A percentile compares a stretch with the other conserved stretches of the same genome.
Conservation (phyloP, 2,888 invertebrate genomes). For the Adelphocoris suturalis region DNA sequence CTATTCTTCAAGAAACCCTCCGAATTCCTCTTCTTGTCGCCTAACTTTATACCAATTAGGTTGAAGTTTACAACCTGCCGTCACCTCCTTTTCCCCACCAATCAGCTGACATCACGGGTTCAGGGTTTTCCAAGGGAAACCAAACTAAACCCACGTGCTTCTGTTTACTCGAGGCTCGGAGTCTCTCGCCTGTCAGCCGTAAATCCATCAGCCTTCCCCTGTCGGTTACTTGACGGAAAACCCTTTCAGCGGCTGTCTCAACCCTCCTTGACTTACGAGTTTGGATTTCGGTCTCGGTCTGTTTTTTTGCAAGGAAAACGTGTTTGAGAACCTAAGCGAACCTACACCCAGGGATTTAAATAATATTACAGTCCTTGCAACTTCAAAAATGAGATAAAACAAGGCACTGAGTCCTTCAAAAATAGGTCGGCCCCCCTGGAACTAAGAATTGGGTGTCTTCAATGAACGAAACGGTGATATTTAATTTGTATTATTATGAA, state of each 20-base stretch:
- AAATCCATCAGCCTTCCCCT: conserved; percentile 50
- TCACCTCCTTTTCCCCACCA: background rate
- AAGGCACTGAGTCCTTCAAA: too few relatives aligned
- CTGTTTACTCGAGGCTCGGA: conserved; percentile 2
- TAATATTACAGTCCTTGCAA: too few relatives aligned
- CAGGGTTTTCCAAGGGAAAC: background rate
- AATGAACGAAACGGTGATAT: too few relatives aligned
- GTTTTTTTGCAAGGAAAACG: too few relatives aligned
- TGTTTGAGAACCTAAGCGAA: too few relatives aligned
- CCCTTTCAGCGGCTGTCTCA: conserved; percentile 29
- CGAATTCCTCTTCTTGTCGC: background rate
- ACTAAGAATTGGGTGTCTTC: too few relatives aligned
- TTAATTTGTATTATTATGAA: too few relatives aligned
- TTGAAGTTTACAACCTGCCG: background rate
- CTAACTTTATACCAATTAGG: background rate
- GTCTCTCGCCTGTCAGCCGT: conserved; percentile 50
- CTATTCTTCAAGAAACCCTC: background rate
- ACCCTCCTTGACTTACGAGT: conserved; percentile 40
- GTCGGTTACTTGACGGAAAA: background rate
- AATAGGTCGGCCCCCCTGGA: too few relatives aligned
- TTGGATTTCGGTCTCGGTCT: background rate
- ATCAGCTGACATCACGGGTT: background rate
- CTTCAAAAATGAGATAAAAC: too few relatives aligned
- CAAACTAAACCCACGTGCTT: conserved; percentile 1
- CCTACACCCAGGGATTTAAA: too few relatives aligned